Conservation (phyloP, 2,797 vertebrate species). For the Ctenosaura bakeri region DNA sequence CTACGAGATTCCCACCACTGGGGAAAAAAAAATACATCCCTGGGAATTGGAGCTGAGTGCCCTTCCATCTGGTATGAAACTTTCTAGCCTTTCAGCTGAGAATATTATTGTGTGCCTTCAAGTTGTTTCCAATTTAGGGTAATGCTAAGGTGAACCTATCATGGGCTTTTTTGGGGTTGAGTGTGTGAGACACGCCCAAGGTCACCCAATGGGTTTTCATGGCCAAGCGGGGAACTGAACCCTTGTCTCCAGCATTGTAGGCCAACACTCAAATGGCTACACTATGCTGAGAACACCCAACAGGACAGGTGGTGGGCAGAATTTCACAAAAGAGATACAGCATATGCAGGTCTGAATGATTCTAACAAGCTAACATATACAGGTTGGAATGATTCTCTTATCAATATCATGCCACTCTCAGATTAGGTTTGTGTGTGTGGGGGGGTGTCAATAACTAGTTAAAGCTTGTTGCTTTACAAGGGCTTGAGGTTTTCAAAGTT, state of each 20-base stretch:
- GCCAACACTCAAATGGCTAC: no score
- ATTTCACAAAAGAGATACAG: neutral
- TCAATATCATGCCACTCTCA: neutral
- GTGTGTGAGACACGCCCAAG: no score
- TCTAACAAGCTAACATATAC: no score
- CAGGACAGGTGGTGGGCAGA: neutral
- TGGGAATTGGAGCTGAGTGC: neutral
- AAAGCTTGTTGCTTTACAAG: neutral
- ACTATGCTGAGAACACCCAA: neutral
- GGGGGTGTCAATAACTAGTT: neutral
- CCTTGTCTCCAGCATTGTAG: no score
- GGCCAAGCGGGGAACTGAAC: no score
- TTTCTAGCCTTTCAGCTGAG: neutral
- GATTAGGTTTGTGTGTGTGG: neutral
- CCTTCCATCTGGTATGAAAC: neutral
- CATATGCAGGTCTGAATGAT: neutral
- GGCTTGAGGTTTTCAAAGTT: neutral
- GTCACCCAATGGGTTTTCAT: no score
- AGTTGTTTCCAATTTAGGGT: no score
- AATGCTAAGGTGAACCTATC: no score
- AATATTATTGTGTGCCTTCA: neutral
- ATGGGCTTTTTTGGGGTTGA: no score
- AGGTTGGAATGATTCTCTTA: neutral
- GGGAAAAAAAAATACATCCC: no score
- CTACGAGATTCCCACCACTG: no score